Base-by-base conservation (phyloP, 1,140 invertebrate genomes). In the Ostrea denselamellosa region DNA sequence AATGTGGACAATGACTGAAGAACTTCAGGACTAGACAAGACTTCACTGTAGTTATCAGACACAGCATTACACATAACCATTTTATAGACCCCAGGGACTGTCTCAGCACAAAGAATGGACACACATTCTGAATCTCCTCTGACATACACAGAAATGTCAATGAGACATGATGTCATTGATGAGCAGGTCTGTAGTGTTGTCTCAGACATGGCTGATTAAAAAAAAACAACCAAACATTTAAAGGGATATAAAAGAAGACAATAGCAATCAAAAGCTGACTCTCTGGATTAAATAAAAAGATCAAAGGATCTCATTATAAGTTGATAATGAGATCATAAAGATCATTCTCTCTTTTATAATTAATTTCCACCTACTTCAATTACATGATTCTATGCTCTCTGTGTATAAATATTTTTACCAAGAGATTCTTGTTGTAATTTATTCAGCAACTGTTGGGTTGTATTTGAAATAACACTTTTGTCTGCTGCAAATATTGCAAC, bases 101-200 rank as follows among this genome's bases (percentile, higher is more conserved):
- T 77, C 28, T 77, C 68, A 14, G 14, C 14, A 34, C 22, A 77
- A 25, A 77, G 28, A 10, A 34, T 34, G 28, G 68, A 44, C 28
- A 77, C 22, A 77, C 68, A 77, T 8, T 77, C 68, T 17, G 68
- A 77, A 77, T 77, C 28, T 77, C 68, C 68, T 77, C 68, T 77
- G 68, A 34, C 68, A 77, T 77, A 77, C 68, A 77, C 25, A 77
- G 68, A 77, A 77, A 77, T 77, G 68, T 77, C 68, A 28, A 77
- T 28, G 25, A 77, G 28, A 77, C 68, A 77, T 0, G 68, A 77
- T 10, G 25, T 25, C 25, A 77, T 34, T 25, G 22, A 77, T 34
- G 28, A 25, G 68, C 68, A 77, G 28, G 25, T 77, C 25, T 77
- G 68, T 77, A 14, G 17, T 0, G 68, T 8, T 77, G 68, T 34